Conservation (phyloP, 2,888 invertebrate genomes). For the Kuschelorhynchus macadamiae region DNA sequence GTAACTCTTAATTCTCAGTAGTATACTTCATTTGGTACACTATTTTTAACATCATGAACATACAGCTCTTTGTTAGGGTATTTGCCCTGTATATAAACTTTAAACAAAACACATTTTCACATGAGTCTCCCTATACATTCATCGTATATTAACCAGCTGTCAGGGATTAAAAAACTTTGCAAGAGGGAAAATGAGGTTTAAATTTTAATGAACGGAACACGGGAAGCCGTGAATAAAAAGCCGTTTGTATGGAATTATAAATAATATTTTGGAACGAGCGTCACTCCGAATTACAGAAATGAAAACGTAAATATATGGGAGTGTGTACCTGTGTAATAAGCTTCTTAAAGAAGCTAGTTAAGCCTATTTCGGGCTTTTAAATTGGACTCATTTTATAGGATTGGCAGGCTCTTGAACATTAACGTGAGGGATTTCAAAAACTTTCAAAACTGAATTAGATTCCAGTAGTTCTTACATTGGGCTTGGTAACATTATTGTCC, state of each 20-base stretch:
- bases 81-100: not conserved
- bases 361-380: constrained; percentile 14
- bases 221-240: constrained; percentile 16
- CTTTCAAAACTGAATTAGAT: too few species aligned
- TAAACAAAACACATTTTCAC: not conserved
- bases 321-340: constrained; percentile 36
- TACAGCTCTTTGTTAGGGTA: not conserved
- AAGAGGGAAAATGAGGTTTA: constrained; percentile 30
- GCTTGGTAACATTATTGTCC: too few species aligned
- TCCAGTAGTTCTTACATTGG: too few species aligned
- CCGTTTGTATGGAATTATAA: constrained; percentile 32
- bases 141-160: not conserved
- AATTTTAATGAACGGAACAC: constrained; percentile 40
- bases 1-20: too few species aligned
- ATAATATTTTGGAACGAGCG: constrained; percentile 33
- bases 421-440: too few species aligned
- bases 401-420: too few species aligned
- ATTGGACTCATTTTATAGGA: not conserved
- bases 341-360: constrained; percentile 37
- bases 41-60: too few species aligned
- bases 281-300: constrained; percentile 26
- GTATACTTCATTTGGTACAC: too few species aligned
- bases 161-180: constrained; percentile 19
- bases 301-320: constrained; percentile 19
- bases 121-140: not conserved